Evolutionary conservation across 2,888 invertebrate species (phyloP), one percentile per base, ranked within the genome.

Genomic region (Cheilosia impressa): DNA sequence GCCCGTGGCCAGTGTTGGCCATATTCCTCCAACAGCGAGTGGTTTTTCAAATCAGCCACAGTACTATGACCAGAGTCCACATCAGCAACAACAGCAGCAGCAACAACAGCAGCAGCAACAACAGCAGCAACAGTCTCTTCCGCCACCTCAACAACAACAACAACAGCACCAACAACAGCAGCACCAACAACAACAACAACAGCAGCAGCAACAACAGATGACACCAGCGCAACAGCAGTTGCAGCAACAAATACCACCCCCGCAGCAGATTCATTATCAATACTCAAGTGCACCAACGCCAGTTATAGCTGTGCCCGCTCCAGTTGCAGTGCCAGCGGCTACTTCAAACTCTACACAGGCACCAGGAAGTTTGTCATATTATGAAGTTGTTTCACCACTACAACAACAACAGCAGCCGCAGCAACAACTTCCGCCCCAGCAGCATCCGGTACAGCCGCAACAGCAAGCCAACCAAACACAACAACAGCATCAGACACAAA

Each of bases 51-150:
- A 58, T 60, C 58, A 58, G 41, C 22, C 53, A 3, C 75, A 84
- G 19, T 80, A 71, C 53, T 84, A 71, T 63, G 84, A 84, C 55
- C 84, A 84, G 34, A 80, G 69, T 50, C 55, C 75, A 31, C 69
- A 75, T 34, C 65, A 79, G 17, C 73, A 77, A 9, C 72, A 38
- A 50, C 38, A 65, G 9, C 72, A 66, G 34, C 68, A 58, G 17
- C 76, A 72, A 19, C 53, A 27, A 7, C 52, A 52, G 17, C 66
- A 77, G 5, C 77, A 82, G 38, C 63, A 43, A 27, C 63, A n/a
- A 34, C 57, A 65, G 5, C 72, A 45, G 31, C 57, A 57, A 0
- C 62, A 66, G 41, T 17, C 24, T 10, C 31, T 50, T 1, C 4
- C 43, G 3, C 38, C 34, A 5, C 13, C 22, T 31, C 77, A 66